Evolutionary conservation across 2,888 invertebrate species (phyloP).

Genomic region (Ectropis crepuscularia): DNA sequence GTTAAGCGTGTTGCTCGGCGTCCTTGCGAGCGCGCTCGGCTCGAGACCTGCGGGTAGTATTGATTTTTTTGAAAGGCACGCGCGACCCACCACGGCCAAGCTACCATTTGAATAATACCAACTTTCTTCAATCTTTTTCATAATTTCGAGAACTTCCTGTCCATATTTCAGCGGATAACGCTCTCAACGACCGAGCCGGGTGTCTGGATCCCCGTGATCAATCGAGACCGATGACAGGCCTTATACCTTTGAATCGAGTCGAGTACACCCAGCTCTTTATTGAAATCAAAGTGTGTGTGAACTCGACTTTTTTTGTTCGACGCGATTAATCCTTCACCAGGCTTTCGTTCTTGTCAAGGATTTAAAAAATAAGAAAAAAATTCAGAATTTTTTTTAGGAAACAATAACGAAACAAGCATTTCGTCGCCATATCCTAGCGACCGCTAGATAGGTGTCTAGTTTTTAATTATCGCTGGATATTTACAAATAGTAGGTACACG

Average conservation of each 20-base stretch:
- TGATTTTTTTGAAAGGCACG: constrained; percentile 72
- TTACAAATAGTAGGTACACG: too few relatives aligned
- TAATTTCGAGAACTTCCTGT: constrained; percentile 19
- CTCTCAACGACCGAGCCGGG: constrained; percentile 2
- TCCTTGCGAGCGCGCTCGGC: constrained; percentile 63
- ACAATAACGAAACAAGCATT: too few relatives aligned
- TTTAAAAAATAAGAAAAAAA: too few relatives aligned
- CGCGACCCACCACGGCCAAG: constrained; percentile 55
- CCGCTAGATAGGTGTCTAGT: too few relatives aligned
- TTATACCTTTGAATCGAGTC: neutral
- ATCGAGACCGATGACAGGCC: constrained; percentile 2
- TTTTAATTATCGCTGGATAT: too few relatives aligned
- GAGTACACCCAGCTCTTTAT: neutral
- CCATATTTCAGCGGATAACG: neutral
- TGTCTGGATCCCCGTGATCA: constrained; percentile 8
- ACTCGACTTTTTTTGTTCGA: too few relatives aligned
- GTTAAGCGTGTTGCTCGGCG: constrained; percentile 56
- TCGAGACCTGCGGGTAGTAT: constrained; percentile 65
- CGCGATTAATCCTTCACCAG: too few relatives aligned
- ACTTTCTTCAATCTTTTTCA: constrained; percentile 45
- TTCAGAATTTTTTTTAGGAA: too few relatives aligned
- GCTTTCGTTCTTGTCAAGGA: too few relatives aligned
- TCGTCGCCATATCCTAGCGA: too few relatives aligned
- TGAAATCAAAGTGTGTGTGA: neutral
- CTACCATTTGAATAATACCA: constrained; percentile 63